These are phyloP conservation scores for Megalurothrips usitatus DNA, from an alignment of 2,888 invertebrate genomes.

Conservation along the genomic window DNA sequence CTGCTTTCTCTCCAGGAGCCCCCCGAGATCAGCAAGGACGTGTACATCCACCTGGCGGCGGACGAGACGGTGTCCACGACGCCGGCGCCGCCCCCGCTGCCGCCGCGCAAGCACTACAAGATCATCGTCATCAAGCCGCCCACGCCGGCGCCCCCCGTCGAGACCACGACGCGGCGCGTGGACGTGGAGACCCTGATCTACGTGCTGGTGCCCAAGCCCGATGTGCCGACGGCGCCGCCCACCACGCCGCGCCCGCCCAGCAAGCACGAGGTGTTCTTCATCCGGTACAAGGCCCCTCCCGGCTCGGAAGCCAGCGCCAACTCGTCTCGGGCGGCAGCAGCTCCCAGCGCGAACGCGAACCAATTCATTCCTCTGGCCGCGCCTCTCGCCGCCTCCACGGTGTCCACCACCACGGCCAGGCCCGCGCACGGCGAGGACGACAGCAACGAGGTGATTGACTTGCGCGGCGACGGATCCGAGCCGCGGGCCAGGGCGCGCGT, in stretches of 20 bases:
- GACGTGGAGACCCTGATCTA: slow-evolving; percentile 15
- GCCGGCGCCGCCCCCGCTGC: background rate
- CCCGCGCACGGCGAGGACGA: background rate
- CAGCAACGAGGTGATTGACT: background rate
- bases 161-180: slow-evolving; percentile 1
- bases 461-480: background rate
- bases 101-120: slow-evolving; percentile 16
- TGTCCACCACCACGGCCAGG: no score
- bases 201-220: background rate
- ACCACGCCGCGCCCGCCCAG: background rate
- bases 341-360: background rate
- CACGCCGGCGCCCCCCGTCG: background rate
- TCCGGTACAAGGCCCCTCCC: background rate
- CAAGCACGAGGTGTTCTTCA: slow-evolving; percentile 19
- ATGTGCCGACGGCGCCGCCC: background rate
- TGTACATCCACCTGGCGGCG: slow-evolving; percentile 11
- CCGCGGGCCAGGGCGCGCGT: background rate
- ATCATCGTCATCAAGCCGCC: slow-evolving; percentile 16
- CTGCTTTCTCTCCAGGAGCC: background rate
- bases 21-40: slow-evolving; percentile 1
- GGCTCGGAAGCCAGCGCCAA: background rate
- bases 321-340: background rate
- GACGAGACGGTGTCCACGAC: background rate
- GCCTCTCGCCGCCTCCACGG: no score
- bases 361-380: no score